These are phyloP conservation scores for Drosophila rellima DNA, from an alignment of 2,888 invertebrate species.

Conservation along the genomic window DNA sequence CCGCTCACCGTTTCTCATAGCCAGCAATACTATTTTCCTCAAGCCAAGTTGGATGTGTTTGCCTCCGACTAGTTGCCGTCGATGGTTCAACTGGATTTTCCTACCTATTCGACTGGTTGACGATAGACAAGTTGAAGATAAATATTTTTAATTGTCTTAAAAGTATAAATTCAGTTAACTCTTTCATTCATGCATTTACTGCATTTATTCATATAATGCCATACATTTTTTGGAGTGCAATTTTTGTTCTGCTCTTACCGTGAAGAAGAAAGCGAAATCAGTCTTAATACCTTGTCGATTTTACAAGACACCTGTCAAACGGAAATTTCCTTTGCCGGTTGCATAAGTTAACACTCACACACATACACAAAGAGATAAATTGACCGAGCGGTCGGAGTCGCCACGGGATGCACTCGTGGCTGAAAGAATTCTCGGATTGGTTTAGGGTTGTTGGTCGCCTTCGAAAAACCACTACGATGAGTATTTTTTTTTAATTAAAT, in stretches of 20 bases:
- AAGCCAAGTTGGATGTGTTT: conserved; percentile 36
- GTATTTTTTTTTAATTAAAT: conserved; percentile 57
- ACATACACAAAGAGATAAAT: neutral
- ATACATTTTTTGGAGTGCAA: conserved; percentile 4
- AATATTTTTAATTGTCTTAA: neutral
- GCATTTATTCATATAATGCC: conserved; percentile 2
- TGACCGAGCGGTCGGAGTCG: conserved; percentile 11
- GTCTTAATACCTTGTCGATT: conserved; percentile 20
- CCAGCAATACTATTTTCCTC: conserved; percentile 49
- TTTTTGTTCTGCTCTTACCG: neutral
- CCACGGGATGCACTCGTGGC: neutral
- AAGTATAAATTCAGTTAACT: neutral
- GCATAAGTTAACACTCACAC: conserved; percentile 8
- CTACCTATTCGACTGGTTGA: conserved; percentile 3
- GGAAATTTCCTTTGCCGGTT: conserved; percentile 11
- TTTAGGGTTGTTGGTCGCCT: conserved; percentile 6
- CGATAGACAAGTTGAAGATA: conserved; percentile 4
- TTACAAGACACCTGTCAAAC: conserved; percentile 24
- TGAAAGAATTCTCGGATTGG: conserved; percentile 12
- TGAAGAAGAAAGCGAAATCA: conserved; percentile 5
- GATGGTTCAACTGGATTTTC: conserved; percentile 31
- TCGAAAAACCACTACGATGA: conserved; percentile 6
- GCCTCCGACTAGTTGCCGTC: conserved; percentile 21
- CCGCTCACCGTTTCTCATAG: conserved; percentile 1
- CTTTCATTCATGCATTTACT: conserved; percentile 2